Percentiles rank a stretch among this genome's conserved stretches.
Conservation (phyloP, 2,797 vertebrate species). For the Crypturellus tataupa region DNA sequence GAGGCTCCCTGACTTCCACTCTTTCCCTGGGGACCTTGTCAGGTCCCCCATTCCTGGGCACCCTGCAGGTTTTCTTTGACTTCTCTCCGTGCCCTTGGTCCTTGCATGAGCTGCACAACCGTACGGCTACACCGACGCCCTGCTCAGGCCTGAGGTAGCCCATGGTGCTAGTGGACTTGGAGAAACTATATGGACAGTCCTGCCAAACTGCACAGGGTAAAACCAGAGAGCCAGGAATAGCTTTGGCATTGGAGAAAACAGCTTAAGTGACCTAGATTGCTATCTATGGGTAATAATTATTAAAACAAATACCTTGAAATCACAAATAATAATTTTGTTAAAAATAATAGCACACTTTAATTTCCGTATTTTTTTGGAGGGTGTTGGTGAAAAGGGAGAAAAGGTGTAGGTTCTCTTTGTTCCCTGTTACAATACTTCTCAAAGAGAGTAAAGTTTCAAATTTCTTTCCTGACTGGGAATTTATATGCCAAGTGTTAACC, state of each 20-base stretch:
- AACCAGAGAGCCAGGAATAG: background rate
- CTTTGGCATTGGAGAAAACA: constrained; percentile 4
- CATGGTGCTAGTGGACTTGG: background rate
- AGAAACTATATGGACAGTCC: background rate
- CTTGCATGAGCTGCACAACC: background rate
- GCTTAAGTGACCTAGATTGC: background rate
- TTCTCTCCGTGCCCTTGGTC: background rate
- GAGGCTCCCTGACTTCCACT: background rate
- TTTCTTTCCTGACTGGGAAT: constrained; percentile 26
- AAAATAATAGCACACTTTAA: background rate
- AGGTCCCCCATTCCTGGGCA: background rate
- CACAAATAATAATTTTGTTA: constrained; percentile 30
- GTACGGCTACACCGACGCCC: background rate
- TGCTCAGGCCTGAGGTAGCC: background rate
- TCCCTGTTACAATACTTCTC: background rate
- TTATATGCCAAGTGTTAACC: constrained; percentile 40
- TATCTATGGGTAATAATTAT: constrained; percentile 10
- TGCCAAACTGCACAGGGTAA: background rate
- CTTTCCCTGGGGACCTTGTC: background rate
- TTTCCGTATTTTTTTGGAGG: background rate
- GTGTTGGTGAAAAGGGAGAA: background rate
- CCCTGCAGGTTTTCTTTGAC: background rate
- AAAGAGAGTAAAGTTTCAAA: background rate
- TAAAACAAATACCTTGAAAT: constrained; percentile 30
- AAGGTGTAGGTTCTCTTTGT: background rate